Conservation (phyloP, 2,113 vertebrate genomes). For the Centropus bengalensis region DNA sequence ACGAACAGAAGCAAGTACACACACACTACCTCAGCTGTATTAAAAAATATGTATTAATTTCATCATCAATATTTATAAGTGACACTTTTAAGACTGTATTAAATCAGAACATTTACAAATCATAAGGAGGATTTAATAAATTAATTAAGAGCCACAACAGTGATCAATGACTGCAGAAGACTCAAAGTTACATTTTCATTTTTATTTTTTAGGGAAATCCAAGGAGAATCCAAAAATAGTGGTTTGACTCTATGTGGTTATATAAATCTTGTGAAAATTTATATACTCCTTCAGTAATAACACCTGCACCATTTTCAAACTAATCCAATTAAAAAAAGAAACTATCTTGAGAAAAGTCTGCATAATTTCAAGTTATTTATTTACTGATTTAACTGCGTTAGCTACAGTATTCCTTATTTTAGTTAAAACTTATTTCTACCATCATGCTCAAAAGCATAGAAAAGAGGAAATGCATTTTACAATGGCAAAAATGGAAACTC, state of each 20-base stretch:
- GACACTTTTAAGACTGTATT: slow-evolving; percentile 8
- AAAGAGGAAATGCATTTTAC: slow-evolving; percentile 20
- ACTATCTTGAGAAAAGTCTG: background rate
- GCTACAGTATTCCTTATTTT: background rate
- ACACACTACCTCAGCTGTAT: background rate
- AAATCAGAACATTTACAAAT: background rate
- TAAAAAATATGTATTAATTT: slow-evolving; percentile 53
- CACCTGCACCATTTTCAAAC: background rate
- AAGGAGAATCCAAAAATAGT: slow-evolving; percentile 5
- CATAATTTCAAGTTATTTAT: background rate
- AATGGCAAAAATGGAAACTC: background rate
- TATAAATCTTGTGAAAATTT: background rate
- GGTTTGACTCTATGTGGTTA: background rate
- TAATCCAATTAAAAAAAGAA: background rate
- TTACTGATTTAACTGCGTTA: background rate
- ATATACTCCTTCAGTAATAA: background rate
- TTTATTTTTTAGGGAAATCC: background rate
- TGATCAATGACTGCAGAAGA: background rate
- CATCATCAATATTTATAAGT: slow-evolving; percentile 29
- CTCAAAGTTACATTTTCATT: background rate
- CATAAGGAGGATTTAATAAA: background rate
- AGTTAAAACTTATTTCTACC: background rate
- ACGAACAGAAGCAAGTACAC: background rate
- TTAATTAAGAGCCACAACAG: background rate
- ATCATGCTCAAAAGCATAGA: background rate